Evolutionary conservation across 1,140 invertebrate species (phyloP).

Genomic region (Drosophila nebulosa): DNA sequence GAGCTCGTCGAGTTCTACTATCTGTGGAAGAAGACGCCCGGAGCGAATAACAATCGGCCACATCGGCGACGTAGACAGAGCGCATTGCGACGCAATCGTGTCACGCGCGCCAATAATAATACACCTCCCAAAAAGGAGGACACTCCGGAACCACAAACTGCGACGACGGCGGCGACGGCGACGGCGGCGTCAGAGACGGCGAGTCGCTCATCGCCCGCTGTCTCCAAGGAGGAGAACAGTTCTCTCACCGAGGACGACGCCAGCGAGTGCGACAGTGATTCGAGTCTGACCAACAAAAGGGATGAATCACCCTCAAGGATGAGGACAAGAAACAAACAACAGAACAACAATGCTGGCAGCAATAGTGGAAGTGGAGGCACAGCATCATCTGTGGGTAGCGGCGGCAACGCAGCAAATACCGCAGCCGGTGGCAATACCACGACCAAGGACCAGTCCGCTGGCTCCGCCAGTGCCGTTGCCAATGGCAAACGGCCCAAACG

Average conservation of each 20-base stretch:
- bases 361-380: slow-evolving; percentile 42
- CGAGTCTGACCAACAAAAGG: slow-evolving; percentile 86
- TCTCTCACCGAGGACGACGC: slow-evolving; percentile 96
- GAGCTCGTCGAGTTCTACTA: slow-evolving; percentile 99
- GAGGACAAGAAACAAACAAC: slow-evolving; percentile 91
- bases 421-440: slow-evolving; percentile 39
- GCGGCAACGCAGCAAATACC: slow-evolving; percentile 36
- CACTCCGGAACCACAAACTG: slow-evolving; percentile 80
- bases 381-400: slow-evolving; percentile 31
- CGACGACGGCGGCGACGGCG: slow-evolving; percentile 77
- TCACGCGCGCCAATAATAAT: slow-evolving; percentile 85
- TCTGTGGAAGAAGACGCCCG: slow-evolving; percentile 99
- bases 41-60: slow-evolving; percentile 95
- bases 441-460: slow-evolving; percentile 53
- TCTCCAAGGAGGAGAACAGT: slow-evolving; percentile 87
- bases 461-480: slow-evolving; percentile 82
- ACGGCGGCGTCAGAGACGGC: slow-evolving; percentile 79
- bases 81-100: slow-evolving; percentile 93
- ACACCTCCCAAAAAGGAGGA: slow-evolving; percentile 81
- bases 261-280: slow-evolving; percentile 96
- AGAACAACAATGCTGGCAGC: slow-evolving; percentile 52
- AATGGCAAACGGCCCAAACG: slow-evolving; percentile 85
- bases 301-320: slow-evolving; percentile 92
- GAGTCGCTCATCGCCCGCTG: slow-evolving; percentile 84
- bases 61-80: slow-evolving; percentile 93